Base-by-base conservation (phyloP, 2,797 vertebrate species). In the Denticeps clupeoides region DNA sequence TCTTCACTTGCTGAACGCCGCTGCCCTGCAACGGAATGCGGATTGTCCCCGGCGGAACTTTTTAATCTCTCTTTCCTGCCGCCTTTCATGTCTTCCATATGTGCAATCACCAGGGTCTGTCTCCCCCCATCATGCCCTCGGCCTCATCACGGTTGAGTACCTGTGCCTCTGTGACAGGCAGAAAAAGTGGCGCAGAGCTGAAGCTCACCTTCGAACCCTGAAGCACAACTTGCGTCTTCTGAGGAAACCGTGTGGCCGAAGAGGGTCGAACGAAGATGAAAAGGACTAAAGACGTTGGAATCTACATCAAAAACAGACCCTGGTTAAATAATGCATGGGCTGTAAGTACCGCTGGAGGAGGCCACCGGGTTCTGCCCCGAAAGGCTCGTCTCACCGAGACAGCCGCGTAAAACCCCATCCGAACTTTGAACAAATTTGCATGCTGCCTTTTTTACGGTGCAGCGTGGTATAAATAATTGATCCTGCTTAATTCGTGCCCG, bases 401-500 rank as follows among this genome's bases (percentile, higher is more conserved):
- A 41, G 19, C 29, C 3, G 12, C 31, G 16, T 42, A 41, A 40
- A 52, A 44, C 35, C 41, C 24, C 40, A 45, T 53, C 22, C 15
- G 25, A 15, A 37, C 41, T 49, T 22, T 16, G 24, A 27, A 24
- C 13, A 28, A 23, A 49, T 47, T 59, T 35, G 43, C 54, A 59
- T 49, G 48, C 42, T 35, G 26, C 42, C 27, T 29, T 25, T 37
- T 50, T n/a, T n/a, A n/a, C 44, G 23, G 22, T 37, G 29, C 38
- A 16, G 24, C 41, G 29, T 25, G 18, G 44, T 41, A 38, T 41
- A 31, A 46, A 54, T 48, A 47, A 51, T 56, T 35, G 24, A 56
- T 48, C 28, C 21, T 43, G 35, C n/a, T 50, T 57, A 56, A 56
- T 47, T 49, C 43, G 54, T 21, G n/a, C 37, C 26, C 23, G 13